A percentile compares a stretch with the other conserved stretches of the same genome.
These are phyloP conservation scores for Smutsia gigantea DNA, from an alignment of 2,797 vertebrate species.

Conservation along the genomic window DNA sequence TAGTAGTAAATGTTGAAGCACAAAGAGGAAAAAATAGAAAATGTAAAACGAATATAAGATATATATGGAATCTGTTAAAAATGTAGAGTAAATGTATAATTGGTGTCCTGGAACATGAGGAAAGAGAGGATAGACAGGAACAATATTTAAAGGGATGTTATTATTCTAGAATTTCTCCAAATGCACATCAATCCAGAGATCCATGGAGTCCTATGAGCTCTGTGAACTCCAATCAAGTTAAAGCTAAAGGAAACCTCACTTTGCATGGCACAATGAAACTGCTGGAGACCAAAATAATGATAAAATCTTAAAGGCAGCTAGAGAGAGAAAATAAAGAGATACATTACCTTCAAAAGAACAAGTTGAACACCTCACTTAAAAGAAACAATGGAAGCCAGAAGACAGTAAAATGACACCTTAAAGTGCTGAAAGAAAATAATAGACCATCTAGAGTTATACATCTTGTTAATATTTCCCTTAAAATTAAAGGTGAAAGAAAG, in stretches of 20 bases:
- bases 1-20: background rate
- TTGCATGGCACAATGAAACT: background rate
- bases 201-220: background rate
- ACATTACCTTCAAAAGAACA: background rate
- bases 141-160: background rate
- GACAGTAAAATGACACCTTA: background rate
- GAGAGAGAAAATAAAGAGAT: background rate
- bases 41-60: background rate
- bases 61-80: background rate
- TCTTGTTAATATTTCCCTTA: background rate
- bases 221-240: slow-evolving; percentile 31
- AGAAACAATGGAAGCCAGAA: background rate
- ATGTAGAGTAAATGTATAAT: background rate
- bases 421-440: background rate
- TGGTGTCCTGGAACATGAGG: background rate
- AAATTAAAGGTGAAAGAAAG: background rate
- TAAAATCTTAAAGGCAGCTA: background rate
- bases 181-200: background rate
- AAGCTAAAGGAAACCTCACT: background rate
- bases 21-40: background rate
- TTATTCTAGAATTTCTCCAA: background rate
- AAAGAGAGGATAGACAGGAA: background rate
- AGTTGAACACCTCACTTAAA: background rate
- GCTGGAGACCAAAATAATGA: background rate
- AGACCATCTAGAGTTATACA: background rate